Evolutionary conservation across 1,140 invertebrate species (phyloP).

Genomic region (Magallana angulata): DNA sequence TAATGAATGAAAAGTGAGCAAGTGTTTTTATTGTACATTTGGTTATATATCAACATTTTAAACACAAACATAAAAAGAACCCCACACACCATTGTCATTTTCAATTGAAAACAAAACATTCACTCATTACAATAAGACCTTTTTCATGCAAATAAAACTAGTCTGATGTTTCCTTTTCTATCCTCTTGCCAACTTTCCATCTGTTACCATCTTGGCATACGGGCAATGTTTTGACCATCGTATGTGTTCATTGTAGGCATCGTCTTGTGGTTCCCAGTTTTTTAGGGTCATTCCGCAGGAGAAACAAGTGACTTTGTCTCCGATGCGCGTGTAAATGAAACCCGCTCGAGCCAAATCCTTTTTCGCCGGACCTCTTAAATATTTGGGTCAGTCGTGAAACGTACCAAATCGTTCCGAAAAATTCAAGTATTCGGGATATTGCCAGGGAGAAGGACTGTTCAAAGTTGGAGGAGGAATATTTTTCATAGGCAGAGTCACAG

Average conservation of each 20-base stretch:
- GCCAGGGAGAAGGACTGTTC: not conserved
- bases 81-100: too few relatives aligned
- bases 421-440: not conserved
- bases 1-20: not conserved
- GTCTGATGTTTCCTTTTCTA: not conserved
- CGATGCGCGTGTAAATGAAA: not conserved
- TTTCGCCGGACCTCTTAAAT: not conserved
- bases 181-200: not conserved
- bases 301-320: conserved; percentile 5
- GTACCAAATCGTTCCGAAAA: not conserved
- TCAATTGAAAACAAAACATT: too few relatives aligned
- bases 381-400: not conserved
- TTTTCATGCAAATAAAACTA: too few relatives aligned
- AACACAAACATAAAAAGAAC: too few relatives aligned
- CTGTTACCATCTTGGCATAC: not conserved
- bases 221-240: not conserved
- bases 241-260: not conserved
- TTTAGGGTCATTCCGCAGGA: conserved; percentile 21
- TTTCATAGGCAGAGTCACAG: not conserved
- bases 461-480: not conserved
- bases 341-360: conserved; percentile 23
- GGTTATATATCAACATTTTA: too few relatives aligned
- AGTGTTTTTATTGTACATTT: not conserved
- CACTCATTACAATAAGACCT: too few relatives aligned
- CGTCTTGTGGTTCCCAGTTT: conserved; percentile 6